phyloP scores from a whole-genome alignment of 2,888 invertebrate species.

The Tetragnatha montana region DNA sequence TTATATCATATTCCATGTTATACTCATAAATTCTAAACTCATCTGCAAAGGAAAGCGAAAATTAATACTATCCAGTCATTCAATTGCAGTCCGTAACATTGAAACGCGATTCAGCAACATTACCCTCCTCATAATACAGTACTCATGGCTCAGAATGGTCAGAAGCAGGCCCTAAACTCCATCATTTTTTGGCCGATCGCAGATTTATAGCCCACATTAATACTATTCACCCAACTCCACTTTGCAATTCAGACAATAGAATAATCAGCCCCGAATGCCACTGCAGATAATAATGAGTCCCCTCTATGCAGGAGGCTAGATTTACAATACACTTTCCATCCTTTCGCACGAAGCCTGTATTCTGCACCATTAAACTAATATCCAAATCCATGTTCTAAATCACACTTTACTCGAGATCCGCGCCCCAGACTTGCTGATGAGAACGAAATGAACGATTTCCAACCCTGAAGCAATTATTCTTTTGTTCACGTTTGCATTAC shows the following conservation, averaged over 20 bases:
- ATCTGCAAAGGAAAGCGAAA: conserved; percentile 8
- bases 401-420: conserved; percentile 15
- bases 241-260: conserved; percentile 33
- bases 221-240: conserved; percentile 32
- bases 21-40: conserved; percentile 15
- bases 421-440: conserved; percentile 37
- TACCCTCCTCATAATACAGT: not conserved
- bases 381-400: conserved; percentile 48
- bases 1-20: not conserved
- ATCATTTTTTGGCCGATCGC: conserved; percentile 10
- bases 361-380: conserved; percentile 60
- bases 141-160: too few species aligned
- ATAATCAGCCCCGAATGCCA: conserved; percentile 37
- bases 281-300: conserved; percentile 48
- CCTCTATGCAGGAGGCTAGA: conserved; percentile 22
- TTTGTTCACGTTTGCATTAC: conserved; percentile 49
- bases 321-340: conserved; percentile 47
- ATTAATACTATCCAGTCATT: conserved; percentile 12
- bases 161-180: too few species aligned
- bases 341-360: conserved; percentile 38
- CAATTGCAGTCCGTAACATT: not conserved
- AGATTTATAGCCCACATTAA: not conserved
- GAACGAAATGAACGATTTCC: conserved; percentile 48
- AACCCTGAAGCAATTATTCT: conserved; percentile 30
- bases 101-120: conserved; percentile 5